Conservation (phyloP, 2,113 vertebrate genomes). For the Nicator chloris region DNA sequence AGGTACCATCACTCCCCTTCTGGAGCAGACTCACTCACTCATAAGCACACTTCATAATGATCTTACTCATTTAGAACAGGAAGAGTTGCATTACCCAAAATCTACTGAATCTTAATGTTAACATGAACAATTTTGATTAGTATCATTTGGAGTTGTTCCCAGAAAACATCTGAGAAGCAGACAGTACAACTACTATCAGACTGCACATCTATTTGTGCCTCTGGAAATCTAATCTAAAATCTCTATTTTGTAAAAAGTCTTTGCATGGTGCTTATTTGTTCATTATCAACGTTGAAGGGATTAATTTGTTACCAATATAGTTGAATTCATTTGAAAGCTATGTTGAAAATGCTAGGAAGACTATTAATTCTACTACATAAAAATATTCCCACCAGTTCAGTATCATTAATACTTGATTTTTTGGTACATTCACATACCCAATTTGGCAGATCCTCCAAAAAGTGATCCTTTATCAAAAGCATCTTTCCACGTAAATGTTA, state of each 20-base stretch:
- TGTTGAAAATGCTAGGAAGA: neutral
- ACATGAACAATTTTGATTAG: neutral
- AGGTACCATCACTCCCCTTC: neutral
- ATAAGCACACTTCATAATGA: neutral
- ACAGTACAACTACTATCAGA: neutral
- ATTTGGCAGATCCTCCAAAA: constrained; percentile 94
- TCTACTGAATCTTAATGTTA: neutral
- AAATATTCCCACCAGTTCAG: neutral
- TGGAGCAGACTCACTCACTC: neutral
- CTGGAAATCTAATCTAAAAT: neutral
- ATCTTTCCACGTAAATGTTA: constrained; percentile 99
- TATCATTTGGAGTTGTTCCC: neutral
- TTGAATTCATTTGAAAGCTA: neutral
- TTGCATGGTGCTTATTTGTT: neutral
- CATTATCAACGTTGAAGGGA: neutral
- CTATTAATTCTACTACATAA: neutral
- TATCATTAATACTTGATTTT: neutral
- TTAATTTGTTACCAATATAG: neutral
- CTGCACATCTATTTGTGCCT: neutral
- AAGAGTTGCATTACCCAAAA: neutral
- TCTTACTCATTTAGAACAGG: neutral
- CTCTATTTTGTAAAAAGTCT: neutral
- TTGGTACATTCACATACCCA: constrained; percentile 78
- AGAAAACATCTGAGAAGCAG: neutral
- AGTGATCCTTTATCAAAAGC: constrained; percentile 99